These are phyloP conservation scores for Acanthosepion pharaonis DNA, from an alignment of 2,888 invertebrate species.

Conservation along the genomic window DNA sequence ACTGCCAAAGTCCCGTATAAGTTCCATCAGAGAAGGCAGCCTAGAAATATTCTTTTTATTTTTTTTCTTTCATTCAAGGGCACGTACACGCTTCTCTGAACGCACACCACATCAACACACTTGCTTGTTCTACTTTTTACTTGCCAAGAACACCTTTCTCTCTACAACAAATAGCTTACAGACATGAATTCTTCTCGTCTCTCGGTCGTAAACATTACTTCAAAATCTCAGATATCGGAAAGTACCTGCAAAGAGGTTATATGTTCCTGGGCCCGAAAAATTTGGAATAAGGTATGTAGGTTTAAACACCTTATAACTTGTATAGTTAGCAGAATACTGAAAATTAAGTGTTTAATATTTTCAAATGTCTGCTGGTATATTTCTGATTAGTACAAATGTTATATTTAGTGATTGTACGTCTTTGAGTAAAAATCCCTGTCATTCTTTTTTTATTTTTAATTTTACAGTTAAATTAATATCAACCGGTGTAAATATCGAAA, in stretches of 20 bases:
- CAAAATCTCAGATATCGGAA: not conserved
- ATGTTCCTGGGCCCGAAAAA: not conserved
- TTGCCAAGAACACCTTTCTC: not conserved
- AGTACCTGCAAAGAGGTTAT: not conserved
- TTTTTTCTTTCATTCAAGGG: not conserved
- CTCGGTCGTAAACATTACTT: not conserved
- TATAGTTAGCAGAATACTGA: not conserved
- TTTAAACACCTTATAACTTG: not conserved
- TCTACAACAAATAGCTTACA: not conserved
- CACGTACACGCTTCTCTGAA: not conserved
- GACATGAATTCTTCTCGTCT: not conserved
- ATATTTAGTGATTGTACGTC: too few species aligned
- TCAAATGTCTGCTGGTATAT: not conserved
- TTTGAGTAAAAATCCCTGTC: too few species aligned
- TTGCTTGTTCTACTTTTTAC: not conserved
- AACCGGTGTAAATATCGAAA: too few species aligned
- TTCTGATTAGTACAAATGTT: too few species aligned
- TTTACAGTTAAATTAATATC: too few species aligned
- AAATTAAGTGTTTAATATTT: not conserved
- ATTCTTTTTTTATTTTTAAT: too few species aligned
- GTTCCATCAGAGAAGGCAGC: not conserved
- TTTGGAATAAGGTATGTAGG: not conserved
- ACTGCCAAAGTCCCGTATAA: not conserved
- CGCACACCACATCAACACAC: not conserved
- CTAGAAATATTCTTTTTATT: not conserved